Percentiles rank a stretch among this genome's conserved stretches.
Evolutionary conservation across 1,140 invertebrate genomes (phyloP).

Genomic region (Melipona quadrifasciata): DNA sequence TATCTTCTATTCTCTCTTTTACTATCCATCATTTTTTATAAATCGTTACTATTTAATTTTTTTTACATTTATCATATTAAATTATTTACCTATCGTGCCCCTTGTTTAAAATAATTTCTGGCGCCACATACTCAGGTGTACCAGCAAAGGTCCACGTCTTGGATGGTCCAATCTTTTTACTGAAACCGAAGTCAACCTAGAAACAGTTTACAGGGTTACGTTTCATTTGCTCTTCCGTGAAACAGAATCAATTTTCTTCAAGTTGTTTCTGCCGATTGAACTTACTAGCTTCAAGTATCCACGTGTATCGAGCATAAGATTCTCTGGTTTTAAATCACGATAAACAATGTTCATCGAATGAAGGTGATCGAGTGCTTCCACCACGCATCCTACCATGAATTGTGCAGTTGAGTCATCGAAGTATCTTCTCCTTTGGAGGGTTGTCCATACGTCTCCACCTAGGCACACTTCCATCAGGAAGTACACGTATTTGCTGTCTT

Average conservation of each 20-base stretch:
- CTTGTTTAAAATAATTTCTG: constrained; percentile 96
- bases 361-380: constrained; percentile 95
- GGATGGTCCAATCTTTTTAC: constrained; percentile 90
- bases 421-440: constrained; percentile 88
- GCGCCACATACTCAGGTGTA: constrained; percentile 95
- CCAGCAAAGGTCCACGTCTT: constrained; percentile 99
- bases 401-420: constrained; percentile 93
- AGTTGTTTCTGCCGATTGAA: neutral
- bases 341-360: constrained; percentile 95
- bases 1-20: too few relatives aligned
- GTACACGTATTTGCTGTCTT: constrained; percentile 97
- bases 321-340: constrained; percentile 97
- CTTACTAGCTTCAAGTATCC: constrained; percentile 96
- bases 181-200: constrained; percentile 98
- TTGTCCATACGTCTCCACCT: constrained; percentile 98
- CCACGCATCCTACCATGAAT: constrained; percentile 95
- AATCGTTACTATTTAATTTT: too few relatives aligned
- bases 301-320: constrained; percentile 91
- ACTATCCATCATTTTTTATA: neutral
- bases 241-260: neutral
- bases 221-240: neutral
- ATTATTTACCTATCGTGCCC: constrained; percentile 88
- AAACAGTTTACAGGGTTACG: neutral
- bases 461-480: constrained; percentile 98
- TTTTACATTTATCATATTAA: neutral